Conservation (phyloP, 1,140 invertebrate genomes). For the Caerostris darwini region DNA sequence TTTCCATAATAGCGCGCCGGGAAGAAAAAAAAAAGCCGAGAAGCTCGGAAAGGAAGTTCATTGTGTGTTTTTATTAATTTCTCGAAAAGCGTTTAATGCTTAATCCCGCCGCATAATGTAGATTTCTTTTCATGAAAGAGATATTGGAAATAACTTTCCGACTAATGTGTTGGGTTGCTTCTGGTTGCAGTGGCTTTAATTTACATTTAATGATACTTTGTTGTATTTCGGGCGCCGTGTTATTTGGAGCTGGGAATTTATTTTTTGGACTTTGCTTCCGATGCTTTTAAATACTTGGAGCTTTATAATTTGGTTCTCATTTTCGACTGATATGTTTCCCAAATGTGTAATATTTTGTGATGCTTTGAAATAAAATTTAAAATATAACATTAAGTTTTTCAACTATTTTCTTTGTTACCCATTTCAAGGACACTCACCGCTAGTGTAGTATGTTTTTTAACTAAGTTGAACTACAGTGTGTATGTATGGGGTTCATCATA, state of each 20-base stretch:
- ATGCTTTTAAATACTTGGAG: not conserved
- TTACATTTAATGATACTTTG: slow-evolving; percentile 33
- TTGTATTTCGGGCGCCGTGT: not conserved
- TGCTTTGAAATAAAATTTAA: no score
- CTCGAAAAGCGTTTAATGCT: slow-evolving; percentile 29
- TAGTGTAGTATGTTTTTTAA: no score
- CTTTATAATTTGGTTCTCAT: not conserved
- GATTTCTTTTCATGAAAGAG: not conserved
- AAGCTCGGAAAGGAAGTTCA: not conserved
- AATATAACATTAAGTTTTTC: no score
- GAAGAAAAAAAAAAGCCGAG: not conserved
- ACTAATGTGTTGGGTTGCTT: not conserved
- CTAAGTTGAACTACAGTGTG: no score
- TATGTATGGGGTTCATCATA: no score
- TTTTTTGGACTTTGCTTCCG: not conserved
- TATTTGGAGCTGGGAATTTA: not conserved
- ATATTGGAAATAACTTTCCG: slow-evolving; percentile 17
- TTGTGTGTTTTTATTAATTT: slow-evolving; percentile 43
- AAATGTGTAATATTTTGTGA: no score
- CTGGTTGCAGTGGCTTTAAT: not conserved
- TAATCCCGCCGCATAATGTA: not conserved
- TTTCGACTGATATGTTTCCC: no score
- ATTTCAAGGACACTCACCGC: no score
- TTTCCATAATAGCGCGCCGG: slow-evolving; percentile 40
- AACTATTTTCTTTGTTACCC: no score